Evolutionary conservation across 2,797 vertebrate species (phyloP), one percentile per base, ranked within the genome.

Genomic region (Gambusia yucatana): DNA sequence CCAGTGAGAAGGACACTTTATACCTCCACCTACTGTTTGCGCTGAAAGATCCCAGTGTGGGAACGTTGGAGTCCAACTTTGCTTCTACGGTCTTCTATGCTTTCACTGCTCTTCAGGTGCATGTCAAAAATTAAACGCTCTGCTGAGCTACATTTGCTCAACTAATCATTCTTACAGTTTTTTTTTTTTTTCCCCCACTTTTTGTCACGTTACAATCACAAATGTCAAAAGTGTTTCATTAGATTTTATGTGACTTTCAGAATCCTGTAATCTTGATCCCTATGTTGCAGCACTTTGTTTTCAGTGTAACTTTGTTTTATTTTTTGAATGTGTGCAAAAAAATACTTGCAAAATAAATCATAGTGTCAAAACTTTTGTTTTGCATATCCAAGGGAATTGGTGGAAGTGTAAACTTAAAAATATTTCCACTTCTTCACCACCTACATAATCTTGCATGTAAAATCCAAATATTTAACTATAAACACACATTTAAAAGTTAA

Each of bases 1-100:
- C 89, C 69, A 91, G 91, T 85, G 93, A 95, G 82, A 91, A 89
- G 0, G 94, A 96, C 0, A 78, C 94, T 0, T 94, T 97, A 73
- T 97, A 97, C 75, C 80, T 96, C 73, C 97, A 97, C 87, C 94
- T 98, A 22, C 94, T 99, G 52, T 97, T 96, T 16, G 97, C 97
- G 0, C 92, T 99, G 77, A 96, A 88, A 88, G 93, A 93, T 76
- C 90, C 91, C 0, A 91, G 72, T 0, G 91, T 98, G 65, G 96
- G 82, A 9, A 95, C 87, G 0, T 89, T 99, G 86, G 97, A 98
- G 93, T 97, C 96, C 3, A 92, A 95, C 90, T 96, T 97, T 9
- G 94, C 96, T 0, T 93, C 92, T 0, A 95, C 96, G 11, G 87
- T 99, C 83, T 96, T 95, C 48, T 96, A 98, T 0, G 92, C 96